Base-by-base conservation (phyloP, 2,888 invertebrate genomes). In the Leucophenga maculata region DNA sequence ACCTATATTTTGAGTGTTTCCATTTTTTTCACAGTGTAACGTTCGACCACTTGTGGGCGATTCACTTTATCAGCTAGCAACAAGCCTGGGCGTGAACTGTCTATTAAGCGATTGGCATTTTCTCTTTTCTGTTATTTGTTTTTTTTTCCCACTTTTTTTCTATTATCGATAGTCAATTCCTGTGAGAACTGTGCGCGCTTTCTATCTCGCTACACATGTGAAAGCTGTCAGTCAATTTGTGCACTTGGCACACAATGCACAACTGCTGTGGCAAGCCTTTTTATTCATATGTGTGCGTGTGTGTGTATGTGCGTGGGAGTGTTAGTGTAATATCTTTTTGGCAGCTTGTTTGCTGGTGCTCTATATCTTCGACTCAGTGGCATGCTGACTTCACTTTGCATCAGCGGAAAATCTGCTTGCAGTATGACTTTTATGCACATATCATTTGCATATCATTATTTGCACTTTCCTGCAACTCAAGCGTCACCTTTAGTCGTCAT, bases 401-500 rank as follows among this genome's bases (percentile, higher is more conserved):
- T 20, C 68, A 70, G 62, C 68, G 72, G 62, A 72, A 68, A 77
- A 77, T 82, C 77, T 74, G 76, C 75, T 77, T 20, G 32, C 46
- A 64, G 13, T 65, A 70, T 80, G 79, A 80, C 84, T 82, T 82
- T 79, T 77, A 85, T 84, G 83, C 81, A 84, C 85, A 85, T 85
- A 85, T 85, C 83, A 85, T 85, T 85, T 85, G 84, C 85, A 85
- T 85, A 80, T 85, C 79, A 85, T 85, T 85, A 85, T 84, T 83
- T 83, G 77, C 75, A 76, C 67, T 65, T 57, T 55, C 22, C 55
- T 44, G 13, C 44, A n/a, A 13, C 65, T 13, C 39, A 52, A n/a
- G 14, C n/a, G 22, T 6, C 64, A 64, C 64, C 18, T 54, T 54
- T 22, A n/a, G n/a, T n/a, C 1, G 8, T 1, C 50, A 71, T 60